These are phyloP conservation scores for Tetropium fuscum DNA, from an alignment of 2,888 invertebrate genomes.

Conservation along the genomic window DNA sequence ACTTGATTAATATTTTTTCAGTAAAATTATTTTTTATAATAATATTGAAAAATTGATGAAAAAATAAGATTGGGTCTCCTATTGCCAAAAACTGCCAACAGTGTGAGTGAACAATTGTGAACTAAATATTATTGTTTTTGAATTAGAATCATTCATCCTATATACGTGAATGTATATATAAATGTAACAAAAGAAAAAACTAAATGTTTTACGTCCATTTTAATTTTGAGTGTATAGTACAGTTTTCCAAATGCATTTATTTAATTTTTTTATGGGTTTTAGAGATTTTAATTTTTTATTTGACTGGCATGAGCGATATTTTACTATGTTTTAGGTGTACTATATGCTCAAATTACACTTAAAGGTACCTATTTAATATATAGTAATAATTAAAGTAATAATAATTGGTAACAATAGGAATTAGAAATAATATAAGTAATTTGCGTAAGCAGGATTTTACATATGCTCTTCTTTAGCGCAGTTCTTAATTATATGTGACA, in stretches of 20 bases:
- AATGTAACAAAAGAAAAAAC: slow-evolving; percentile 56
- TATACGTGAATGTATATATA: slow-evolving; percentile 53
- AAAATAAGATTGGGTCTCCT: slow-evolving; percentile 59
- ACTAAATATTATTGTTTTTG: slow-evolving; percentile 43
- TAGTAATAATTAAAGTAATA: slow-evolving; percentile 57
- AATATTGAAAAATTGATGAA: slow-evolving; percentile 37
- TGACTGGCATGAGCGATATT: slow-evolving; percentile 37
- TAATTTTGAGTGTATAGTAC: slow-evolving; percentile 63
- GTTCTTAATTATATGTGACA: slow-evolving; percentile 26
- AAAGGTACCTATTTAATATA: slow-evolving; percentile 62
- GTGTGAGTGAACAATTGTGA: slow-evolving; percentile 57
- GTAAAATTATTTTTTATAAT: slow-evolving; percentile 46
- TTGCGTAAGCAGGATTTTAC: slow-evolving; percentile 51
- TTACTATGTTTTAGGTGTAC: slow-evolving; percentile 49
- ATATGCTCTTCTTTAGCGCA: slow-evolving; percentile 49
- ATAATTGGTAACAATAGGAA: slow-evolving; percentile 53
- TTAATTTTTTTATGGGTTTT: slow-evolving; percentile 18
- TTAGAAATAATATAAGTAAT: slow-evolving; percentile 34
- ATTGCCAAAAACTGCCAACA: slow-evolving; percentile 64
- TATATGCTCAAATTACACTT: slow-evolving; percentile 63
- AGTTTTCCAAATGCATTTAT: slow-evolving; percentile 29
- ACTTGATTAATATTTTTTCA: slow-evolving; percentile 39
- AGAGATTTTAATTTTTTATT: slow-evolving; percentile 24
- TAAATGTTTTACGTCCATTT: slow-evolving; percentile 65
- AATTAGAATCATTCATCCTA: slow-evolving; percentile 48